These are phyloP conservation scores for Pristionchus entomophagus DNA, from an alignment of 2,888 invertebrate genomes.

Conservation along the genomic window DNA sequence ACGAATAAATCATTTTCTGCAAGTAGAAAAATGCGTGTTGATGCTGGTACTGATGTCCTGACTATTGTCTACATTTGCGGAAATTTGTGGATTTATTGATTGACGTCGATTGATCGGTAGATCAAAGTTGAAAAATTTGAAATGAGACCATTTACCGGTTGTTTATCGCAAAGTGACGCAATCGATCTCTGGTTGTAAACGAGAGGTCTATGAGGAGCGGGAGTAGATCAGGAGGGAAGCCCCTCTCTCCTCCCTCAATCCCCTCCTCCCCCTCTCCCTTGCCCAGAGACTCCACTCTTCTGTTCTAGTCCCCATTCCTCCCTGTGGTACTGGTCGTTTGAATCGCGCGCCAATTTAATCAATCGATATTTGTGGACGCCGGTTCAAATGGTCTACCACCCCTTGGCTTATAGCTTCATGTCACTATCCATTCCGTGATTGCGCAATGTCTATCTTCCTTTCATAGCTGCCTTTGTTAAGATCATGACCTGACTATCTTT, in stretches of 20 bases:
- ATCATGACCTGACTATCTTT: no score
- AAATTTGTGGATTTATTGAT: background rate
- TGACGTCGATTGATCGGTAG: background rate
- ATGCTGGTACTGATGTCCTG: background rate
- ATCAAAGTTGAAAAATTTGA: background rate
- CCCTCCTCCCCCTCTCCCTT: background rate
- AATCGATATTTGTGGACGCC: no score
- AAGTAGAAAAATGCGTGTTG: background rate
- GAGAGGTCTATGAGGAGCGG: background rate
- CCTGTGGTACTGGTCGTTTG: no score
- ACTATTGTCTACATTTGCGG: constrained; percentile 4
- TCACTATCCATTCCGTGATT: no score
- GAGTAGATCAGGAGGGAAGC: constrained; percentile 12
- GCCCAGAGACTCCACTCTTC: background rate
- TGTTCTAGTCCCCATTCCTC: background rate
- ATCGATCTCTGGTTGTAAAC: constrained; percentile 16
- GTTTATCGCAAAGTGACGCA: background rate
- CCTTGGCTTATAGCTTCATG: no score
- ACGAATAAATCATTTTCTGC: background rate
- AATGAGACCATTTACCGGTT: no score
- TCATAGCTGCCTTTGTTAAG: no score
- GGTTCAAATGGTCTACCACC: no score
- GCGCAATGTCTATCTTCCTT: no score
- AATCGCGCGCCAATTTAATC: no score
- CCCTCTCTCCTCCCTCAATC: background rate